Conservation (phyloP, 2,797 vertebrate species). For the Apogon talboti region DNA sequence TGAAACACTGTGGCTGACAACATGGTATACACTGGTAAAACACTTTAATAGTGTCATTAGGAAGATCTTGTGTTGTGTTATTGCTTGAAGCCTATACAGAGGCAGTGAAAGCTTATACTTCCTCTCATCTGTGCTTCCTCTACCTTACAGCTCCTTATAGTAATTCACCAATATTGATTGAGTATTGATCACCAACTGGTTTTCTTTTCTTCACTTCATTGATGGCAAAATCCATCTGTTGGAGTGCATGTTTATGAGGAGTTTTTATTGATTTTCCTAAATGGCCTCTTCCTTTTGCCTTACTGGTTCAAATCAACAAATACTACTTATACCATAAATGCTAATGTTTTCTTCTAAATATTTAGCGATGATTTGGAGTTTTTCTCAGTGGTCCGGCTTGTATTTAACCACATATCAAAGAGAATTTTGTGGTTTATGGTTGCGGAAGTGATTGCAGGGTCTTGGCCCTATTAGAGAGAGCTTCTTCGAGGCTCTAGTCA, state of each 20-base stretch:
- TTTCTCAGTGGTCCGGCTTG: conserved; percentile 8
- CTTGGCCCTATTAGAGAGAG: conserved; percentile 45
- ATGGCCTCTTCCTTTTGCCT: conserved; percentile 41
- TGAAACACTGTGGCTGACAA: conserved; percentile 65
- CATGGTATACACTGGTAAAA: conserved; percentile 67
- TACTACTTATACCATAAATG: conserved; percentile 33
- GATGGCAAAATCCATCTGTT: conserved; percentile 59
- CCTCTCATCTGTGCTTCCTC: conserved; percentile 12
- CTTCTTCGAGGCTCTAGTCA: conserved; percentile 53
- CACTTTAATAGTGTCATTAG: conserved; percentile 69
- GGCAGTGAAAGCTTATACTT: conserved; percentile 42
- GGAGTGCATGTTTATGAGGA: conserved; percentile 64
- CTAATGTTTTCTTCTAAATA: conserved; percentile 48
- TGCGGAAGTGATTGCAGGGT: conserved; percentile 52
- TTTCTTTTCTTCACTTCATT: conserved; percentile 54
- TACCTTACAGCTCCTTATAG: conserved; percentile 12
- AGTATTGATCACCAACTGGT: conserved; percentile 63
- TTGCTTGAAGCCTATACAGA: conserved; percentile 49
- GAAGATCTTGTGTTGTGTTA: conserved; percentile 51
- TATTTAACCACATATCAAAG: conserved; percentile 53
- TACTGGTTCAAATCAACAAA: conserved; percentile 22
- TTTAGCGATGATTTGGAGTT: conserved; percentile 46
- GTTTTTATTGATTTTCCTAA: conserved; percentile 58
- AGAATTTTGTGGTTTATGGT: conserved; percentile 34
- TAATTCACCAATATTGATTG: conserved; percentile 52